phyloP scores from a whole-genome alignment of 2,797 vertebrate species.

The Xerus rutilus region DNA sequence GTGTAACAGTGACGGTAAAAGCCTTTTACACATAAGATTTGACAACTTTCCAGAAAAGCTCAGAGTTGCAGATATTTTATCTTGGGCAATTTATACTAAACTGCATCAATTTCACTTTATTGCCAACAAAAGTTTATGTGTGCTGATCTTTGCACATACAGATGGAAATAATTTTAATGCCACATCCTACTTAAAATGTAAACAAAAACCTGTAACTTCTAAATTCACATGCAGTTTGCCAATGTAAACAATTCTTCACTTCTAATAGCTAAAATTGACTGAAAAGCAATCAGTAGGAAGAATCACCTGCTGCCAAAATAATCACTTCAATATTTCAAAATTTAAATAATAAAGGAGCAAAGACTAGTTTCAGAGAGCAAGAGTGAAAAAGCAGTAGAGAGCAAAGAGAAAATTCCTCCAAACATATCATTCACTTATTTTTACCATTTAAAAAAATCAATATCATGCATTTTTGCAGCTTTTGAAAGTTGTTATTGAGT shows the following conservation, averaged over 20 bases:
- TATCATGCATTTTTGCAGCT: neutral
- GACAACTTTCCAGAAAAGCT: conserved; percentile 73
- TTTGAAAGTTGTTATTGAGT: neutral
- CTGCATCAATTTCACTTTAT: conserved; percentile 17
- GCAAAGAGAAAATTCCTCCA: neutral
- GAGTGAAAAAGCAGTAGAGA: neutral
- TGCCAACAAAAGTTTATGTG: neutral
- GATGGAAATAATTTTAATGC: conserved; percentile 46
- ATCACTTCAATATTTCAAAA: neutral
- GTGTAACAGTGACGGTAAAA: conserved; percentile 88
- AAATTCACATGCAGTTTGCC: conserved; percentile 10
- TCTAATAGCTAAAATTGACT: conserved; percentile 40
- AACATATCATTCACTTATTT: neutral
- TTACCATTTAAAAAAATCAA: neutral
- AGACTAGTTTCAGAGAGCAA: neutral
- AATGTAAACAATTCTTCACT: conserved; percentile 24
- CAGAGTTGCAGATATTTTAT: conserved; percentile 3
- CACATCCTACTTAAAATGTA: neutral
- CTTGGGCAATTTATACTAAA: conserved; percentile 48
- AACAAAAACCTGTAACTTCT: conserved; percentile 23
- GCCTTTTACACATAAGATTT: conserved; percentile 79
- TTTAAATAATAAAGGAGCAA: conserved; percentile 56
- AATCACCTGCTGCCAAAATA: neutral
- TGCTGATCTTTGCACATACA: neutral
- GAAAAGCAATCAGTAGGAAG: conserved; percentile 5